Percentiles rank a stretch among this genome's conserved stretches.
Conservation (phyloP, 2,797 vertebrate genomes). For the Eulemur rubriventer region DNA sequence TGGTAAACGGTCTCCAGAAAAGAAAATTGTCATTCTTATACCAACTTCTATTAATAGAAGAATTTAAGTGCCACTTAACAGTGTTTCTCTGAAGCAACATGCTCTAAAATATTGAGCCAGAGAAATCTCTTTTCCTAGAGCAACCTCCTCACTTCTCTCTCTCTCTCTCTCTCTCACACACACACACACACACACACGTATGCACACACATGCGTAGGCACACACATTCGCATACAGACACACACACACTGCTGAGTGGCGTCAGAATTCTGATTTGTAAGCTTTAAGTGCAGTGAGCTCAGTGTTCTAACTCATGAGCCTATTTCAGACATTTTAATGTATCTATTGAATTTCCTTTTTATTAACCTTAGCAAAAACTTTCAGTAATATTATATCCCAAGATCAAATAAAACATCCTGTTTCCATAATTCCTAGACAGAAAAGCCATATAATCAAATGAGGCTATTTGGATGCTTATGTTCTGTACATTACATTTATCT, state of each 20-base stretch:
- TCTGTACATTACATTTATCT: constrained; percentile 66
- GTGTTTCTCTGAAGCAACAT: constrained; percentile 59
- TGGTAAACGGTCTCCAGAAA: constrained; percentile 47
- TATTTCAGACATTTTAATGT: constrained; percentile 82
- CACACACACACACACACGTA: not conserved
- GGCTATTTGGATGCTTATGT: constrained; percentile 53
- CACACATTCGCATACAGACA: constrained; percentile 12
- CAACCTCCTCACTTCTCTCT: constrained; percentile 9
- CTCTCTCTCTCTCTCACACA: not conserved
- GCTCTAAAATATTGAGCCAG: constrained; percentile 55
- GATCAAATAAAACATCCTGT: constrained; percentile 77
- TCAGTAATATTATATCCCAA: constrained; percentile 64
- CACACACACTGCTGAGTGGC: constrained; percentile 60
- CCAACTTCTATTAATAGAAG: constrained; percentile 36
- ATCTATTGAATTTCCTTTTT: constrained; percentile 83
- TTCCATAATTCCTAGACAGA: constrained; percentile 82
- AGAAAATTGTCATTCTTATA: constrained; percentile 52
- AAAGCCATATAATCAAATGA: constrained; percentile 75
- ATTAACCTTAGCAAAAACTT: constrained; percentile 82
- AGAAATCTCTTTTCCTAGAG: constrained; percentile 66
- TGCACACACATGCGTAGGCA: not conserved
- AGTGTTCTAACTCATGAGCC: constrained; percentile 68
- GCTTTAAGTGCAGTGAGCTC: constrained; percentile 82
- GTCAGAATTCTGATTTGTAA: constrained; percentile 82
- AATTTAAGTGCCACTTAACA: constrained; percentile 71